Evolutionary conservation across 2,113 vertebrate species (phyloP), one percentile per base, ranked within the genome.

Genomic region (Mesembrinibis cayennensis): DNA sequence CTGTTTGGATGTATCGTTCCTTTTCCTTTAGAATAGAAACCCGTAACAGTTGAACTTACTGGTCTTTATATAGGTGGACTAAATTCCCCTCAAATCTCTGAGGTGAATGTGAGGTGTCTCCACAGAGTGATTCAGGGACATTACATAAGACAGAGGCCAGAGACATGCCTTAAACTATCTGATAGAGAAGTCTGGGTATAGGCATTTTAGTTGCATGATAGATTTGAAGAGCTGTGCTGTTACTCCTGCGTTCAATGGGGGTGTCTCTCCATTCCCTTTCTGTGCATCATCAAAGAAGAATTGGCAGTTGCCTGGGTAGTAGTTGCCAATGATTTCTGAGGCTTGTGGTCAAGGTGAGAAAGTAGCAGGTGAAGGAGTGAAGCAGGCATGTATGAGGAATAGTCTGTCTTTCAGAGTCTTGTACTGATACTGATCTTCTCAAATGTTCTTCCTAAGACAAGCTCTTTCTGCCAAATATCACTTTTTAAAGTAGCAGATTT

Each of bases 161-260:
- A 74, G 23, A 23, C 4, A 4, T 20, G 9, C 19, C 34, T 65
- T 44, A 49, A 77, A 78, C 40, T 82, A 7, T 50, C 30, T 55
- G 29, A 23, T 40, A 14, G 29, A 86, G 29, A 59, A 50, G 34
- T 70, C 22, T 45, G 25, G 6, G 21, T 42, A 44, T 26, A 23
- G 36, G 23, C 7, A 1, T 53, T 74, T 69, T 32, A 62, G 61
- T 69, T 2, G 1, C 2, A 6, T 23, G 32, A 26, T 23, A 50
- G 32, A 42, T 69, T 20, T 58, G 15, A 80, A 80, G 49, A 47
- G 13, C n/a, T 81, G 9, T 84, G 30, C 26, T 69, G 21, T 40
- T 74, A 63, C 13, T 42, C 21, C 42, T 58, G 0, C 2, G 1
- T 84, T 84, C 25, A 14, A 0, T 32, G 25, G 14, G 27, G 7